These are phyloP conservation scores for Pangasianodon gigas DNA, from an alignment of 2,113 vertebrate genomes.

Conservation along the genomic window DNA sequence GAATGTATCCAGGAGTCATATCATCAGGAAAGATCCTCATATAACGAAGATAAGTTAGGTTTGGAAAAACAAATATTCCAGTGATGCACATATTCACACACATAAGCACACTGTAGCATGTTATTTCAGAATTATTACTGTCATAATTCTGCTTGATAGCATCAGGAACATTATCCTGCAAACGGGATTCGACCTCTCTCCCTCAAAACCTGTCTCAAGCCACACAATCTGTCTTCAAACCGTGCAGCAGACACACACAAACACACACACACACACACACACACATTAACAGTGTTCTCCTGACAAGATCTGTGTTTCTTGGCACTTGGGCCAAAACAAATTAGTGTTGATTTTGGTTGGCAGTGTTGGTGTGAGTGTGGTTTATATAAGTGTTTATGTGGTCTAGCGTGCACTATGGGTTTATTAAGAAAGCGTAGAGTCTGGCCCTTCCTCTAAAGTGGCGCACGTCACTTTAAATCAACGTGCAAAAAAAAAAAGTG, in stretches of 20 bases:
- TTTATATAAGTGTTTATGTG: slow-evolving; percentile 58
- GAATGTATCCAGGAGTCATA: slow-evolving; percentile 5
- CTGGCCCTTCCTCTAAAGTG: slow-evolving; percentile 42
- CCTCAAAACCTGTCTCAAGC: slow-evolving; percentile 20
- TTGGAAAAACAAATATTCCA: slow-evolving; percentile 2
- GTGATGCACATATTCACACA: background rate
- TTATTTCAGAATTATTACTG: slow-evolving; percentile 61
- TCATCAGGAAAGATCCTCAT: background rate
- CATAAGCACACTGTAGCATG: slow-evolving; percentile 42
- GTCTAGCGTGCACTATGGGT: slow-evolving; percentile 59
- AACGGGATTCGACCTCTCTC: slow-evolving; percentile 26
- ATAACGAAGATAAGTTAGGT: slow-evolving; percentile 19
- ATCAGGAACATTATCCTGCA: slow-evolving; percentile 59
- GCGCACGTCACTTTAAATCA: slow-evolving; percentile 57
- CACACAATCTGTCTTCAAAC: slow-evolving; percentile 23
- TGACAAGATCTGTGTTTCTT: slow-evolving; percentile 50
- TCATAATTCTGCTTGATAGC: slow-evolving; percentile 63
- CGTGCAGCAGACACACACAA: slow-evolving; percentile 26
- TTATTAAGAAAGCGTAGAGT: slow-evolving; percentile 56
- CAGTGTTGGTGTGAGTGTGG: slow-evolving; percentile 53
- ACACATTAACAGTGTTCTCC: slow-evolving; percentile 41
- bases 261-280: slow-evolving; percentile 26
- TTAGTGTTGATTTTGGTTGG: slow-evolving; percentile 65
- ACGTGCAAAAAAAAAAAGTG: slow-evolving; percentile 21
- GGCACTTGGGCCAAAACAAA: slow-evolving; percentile 59